Evolutionary conservation across 2,888 invertebrate species (phyloP).

Genomic region (Pachymerium ferrugineum): DNA sequence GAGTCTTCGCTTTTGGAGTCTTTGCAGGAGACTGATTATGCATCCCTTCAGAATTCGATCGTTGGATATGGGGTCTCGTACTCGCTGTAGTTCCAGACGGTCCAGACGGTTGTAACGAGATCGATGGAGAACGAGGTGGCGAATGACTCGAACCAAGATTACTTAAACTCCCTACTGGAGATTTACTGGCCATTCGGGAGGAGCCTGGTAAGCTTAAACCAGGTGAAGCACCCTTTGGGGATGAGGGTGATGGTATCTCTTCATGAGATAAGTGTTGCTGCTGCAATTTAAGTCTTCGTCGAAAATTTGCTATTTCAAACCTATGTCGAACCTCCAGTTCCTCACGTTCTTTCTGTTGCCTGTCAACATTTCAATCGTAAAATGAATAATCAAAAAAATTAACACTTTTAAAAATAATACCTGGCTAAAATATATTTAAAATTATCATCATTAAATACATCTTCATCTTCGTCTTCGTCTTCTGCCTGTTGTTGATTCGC

Average conservation of each 20-base stretch:
- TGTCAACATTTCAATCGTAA: slow-evolving; percentile 36
- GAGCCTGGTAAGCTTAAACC: not conserved
- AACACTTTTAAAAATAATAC: not conserved
- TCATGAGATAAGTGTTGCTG: slow-evolving; percentile 30
- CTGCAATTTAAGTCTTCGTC: slow-evolving; percentile 38
- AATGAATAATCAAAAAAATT: not conserved
- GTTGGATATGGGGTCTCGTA: slow-evolving; percentile 27
- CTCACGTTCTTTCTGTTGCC: slow-evolving; percentile 55
- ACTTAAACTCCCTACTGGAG: not conserved
- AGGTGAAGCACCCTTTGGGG: not conserved
- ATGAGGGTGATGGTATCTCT: slow-evolving; percentile 2
- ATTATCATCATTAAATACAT: slow-evolving; percentile 30
- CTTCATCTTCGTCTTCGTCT: slow-evolving; percentile 29
- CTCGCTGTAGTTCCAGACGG: not conserved
- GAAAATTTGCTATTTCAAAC: slow-evolving; percentile 43
- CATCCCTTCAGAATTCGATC: slow-evolving; percentile 34
- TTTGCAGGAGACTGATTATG: not conserved
- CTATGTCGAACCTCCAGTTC: slow-evolving; percentile 54
- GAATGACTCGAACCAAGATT: not conserved
- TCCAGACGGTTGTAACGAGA: not conserved
- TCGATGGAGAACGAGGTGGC: slow-evolving; percentile 29
- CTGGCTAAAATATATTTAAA: slow-evolving; percentile 29
- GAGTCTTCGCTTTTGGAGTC: slow-evolving; percentile 39
- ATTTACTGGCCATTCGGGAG: not conserved
- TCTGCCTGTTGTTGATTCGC: not conserved